Evolutionary conservation across 2,113 vertebrate species (phyloP), one percentile per base, ranked within the genome.

Genomic region (Ifrita kowaldi): DNA sequence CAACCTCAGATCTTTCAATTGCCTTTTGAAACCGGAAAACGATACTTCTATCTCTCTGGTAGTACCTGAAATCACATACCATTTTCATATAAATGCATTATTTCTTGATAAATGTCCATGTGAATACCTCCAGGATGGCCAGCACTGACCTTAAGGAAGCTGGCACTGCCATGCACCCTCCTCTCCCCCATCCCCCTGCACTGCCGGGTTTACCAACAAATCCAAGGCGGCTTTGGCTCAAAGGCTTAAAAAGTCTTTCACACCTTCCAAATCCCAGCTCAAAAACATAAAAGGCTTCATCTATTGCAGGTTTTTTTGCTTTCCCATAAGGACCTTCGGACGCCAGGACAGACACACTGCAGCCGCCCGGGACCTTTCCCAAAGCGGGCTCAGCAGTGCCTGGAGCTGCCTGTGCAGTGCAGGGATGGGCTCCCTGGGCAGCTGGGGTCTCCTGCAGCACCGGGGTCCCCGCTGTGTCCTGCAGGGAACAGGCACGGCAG

Each of bases 301-400:
- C 41, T 28, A 9, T 13, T 59, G 27, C 82, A n/a, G 19, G 26
- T 6, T 42, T 32, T 30, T 53, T 41, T 50, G 14, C 53, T 56
- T 56, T 41, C 52, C 63, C 63, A 6, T 3, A 12, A n/a, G 35
- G 35, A 33, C 44, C 55, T 32, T 19, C 14, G 30, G 68, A 33
- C 3, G 3, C 21, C 0, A 2, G 18, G 52, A 44, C 63, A 42
- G 57, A 55, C 13, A 16, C 9, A 3, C n/a, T 2, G 19, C 49
- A 30, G 18, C 24, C 20, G 55, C 27, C 37, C 0, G 0, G 0
- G 6, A 3, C 13, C 30, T 13, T 7, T 8, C n/a, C 27, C 2
- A 0, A 5, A 6, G 28, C 8, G 26, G 53, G 42, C 26, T 49
- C 41, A 8, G 56, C 32, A 13, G n/a, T 12, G 55, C 26, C 46